A percentile compares a stretch with the other conserved stretches of the same genome.
These are phyloP conservation scores for Phragmatobia fuliginosa DNA, from an alignment of 2,888 invertebrate species.

Conservation along the genomic window DNA sequence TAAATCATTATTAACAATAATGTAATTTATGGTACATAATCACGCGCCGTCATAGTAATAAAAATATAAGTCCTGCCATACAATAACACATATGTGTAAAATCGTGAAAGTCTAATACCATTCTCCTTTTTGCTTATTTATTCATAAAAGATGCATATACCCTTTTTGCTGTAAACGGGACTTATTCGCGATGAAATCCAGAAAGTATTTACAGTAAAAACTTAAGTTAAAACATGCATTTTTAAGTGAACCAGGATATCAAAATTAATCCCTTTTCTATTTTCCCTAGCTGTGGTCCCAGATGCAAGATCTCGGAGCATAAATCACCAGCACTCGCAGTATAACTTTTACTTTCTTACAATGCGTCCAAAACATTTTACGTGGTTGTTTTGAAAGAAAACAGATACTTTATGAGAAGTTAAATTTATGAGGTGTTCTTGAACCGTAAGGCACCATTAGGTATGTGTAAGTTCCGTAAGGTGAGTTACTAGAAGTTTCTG, in stretches of 20 bases:
- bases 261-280: constrained; percentile 32
- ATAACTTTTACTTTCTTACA: constrained; percentile 31
- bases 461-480: not conserved
- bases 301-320: constrained; percentile 33
- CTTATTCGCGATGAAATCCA: too few relatives aligned
- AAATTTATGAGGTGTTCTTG: constrained; percentile 13
- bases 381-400: constrained; percentile 14
- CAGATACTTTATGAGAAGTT: constrained; percentile 16
- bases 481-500: not conserved
- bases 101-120: too few relatives aligned
- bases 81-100: too few relatives aligned
- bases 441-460: not conserved
- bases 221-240: constrained; percentile 11
- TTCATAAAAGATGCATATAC: too few relatives aligned
- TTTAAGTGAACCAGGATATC: not conserved
- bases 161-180: too few relatives aligned
- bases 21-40: too few relatives aligned
- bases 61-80: too few relatives aligned
- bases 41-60: too few relatives aligned
- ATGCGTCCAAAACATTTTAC: constrained; percentile 24
- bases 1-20: too few relatives aligned
- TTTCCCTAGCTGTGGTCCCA: constrained; percentile 17
- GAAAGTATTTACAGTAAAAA: too few relatives aligned
- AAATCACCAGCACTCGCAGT: constrained; percentile 32
- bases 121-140: too few relatives aligned